Evolutionary conservation across 2,113 vertebrate genomes (phyloP).

Genomic region (Micronisus gabar): DNA sequence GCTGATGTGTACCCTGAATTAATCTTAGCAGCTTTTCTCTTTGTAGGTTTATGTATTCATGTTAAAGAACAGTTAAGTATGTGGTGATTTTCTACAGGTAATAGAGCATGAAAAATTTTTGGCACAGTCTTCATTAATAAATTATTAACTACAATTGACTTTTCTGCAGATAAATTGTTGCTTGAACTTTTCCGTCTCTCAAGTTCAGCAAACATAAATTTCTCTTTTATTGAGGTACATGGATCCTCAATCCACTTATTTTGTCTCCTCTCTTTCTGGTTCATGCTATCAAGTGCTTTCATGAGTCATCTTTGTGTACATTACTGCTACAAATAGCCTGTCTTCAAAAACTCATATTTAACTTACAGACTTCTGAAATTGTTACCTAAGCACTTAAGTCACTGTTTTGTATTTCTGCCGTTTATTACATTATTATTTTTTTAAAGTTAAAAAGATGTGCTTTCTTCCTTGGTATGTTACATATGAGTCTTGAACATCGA

Average conservation of each 20-base stretch:
- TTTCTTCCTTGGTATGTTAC: background rate
- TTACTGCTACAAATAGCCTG: background rate
- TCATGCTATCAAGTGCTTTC: background rate
- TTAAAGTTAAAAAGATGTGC: background rate
- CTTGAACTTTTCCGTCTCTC: background rate
- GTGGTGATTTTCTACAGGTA: background rate
- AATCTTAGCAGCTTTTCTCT: background rate
- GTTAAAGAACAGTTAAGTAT: background rate
- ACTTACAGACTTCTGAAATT: background rate
- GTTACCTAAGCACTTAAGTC: background rate
- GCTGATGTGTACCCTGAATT: background rate
- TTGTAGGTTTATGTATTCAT: background rate
- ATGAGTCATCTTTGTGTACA: background rate
- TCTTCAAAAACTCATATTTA: background rate
- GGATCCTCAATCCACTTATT: background rate
- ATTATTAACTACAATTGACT: background rate
- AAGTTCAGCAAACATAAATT: background rate
- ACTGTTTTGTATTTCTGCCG: background rate
- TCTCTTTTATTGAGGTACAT: background rate
- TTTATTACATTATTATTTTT: background rate
- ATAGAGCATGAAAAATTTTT: background rate
- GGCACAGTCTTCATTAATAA: background rate
- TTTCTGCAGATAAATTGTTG: background rate
- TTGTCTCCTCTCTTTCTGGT: background rate
- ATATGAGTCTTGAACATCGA: background rate